Evolutionary conservation across 2,113 vertebrate genomes (phyloP).

Genomic region (Dipodomys stephensi): DNA sequence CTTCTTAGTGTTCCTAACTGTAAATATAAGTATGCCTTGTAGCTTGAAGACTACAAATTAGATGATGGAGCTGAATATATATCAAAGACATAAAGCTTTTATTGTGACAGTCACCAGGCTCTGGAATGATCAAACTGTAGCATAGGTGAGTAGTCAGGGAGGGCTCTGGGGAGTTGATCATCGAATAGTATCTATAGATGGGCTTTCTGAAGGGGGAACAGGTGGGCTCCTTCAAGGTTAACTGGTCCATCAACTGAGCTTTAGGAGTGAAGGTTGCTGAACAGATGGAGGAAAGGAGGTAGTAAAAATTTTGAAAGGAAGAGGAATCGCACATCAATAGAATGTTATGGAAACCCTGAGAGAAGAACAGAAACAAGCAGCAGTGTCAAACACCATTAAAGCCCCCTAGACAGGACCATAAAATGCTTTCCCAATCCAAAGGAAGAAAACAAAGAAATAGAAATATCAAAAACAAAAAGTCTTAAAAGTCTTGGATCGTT

Average conservation of each 20-base stretch:
- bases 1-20: not conserved
- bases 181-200: not conserved
- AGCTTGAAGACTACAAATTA: not conserved
- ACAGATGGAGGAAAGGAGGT: not conserved
- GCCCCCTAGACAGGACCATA: not conserved
- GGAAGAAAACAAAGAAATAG: constrained; percentile 56
- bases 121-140: not conserved
- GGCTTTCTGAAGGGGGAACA: not conserved
- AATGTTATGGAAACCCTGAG: constrained; percentile 37
- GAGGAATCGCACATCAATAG: not conserved
- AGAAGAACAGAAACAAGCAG: constrained; percentile 26
- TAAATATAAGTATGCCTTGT: not conserved
- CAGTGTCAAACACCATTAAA: constrained; percentile 16
- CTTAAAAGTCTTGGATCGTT: constrained; percentile 25
- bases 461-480: constrained; percentile 63
- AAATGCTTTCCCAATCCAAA: constrained; percentile 45
- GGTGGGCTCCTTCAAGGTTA: not conserved
- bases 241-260: not conserved
- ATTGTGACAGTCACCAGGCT: not conserved
- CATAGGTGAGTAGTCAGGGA: not conserved
- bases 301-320: constrained; percentile 20
- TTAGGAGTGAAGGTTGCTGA: constrained; percentile 9
- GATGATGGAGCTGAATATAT: not conserved
- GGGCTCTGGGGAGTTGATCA: not conserved
- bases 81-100: not conserved